Percentiles rank a stretch among this genome's conserved stretches.
phyloP scores from a whole-genome alignment of 2,888 invertebrate genomes.

The Hyppa rectilinea region DNA sequence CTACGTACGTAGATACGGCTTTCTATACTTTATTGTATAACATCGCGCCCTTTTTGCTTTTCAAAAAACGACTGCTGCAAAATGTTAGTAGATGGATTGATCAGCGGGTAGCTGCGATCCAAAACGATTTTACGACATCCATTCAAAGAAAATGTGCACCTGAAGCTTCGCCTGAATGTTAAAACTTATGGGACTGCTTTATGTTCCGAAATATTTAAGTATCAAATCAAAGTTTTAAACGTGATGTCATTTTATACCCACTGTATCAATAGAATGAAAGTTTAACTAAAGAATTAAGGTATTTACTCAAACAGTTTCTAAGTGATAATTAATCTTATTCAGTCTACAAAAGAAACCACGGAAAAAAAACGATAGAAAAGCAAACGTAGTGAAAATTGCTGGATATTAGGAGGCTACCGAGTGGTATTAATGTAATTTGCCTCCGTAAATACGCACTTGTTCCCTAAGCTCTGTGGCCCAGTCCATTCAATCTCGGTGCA shows the following conservation, averaged over 20 bases:
- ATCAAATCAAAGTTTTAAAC: neutral
- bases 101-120: neutral
- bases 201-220: neutral
- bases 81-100: neutral
- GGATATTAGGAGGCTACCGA: slow-evolving; percentile 27
- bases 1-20: neutral
- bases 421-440: slow-evolving; percentile 46
- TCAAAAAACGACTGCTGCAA: neutral
- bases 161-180: neutral
- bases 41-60: neutral
- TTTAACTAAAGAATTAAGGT: slow-evolving; percentile 4
- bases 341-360: slow-evolving; percentile 7
- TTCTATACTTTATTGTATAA: slow-evolving; percentile 9
- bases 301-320: neutral
- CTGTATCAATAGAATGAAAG: neutral
- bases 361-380: slow-evolving; percentile 28
- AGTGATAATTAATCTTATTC: neutral
- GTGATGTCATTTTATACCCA: neutral
- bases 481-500: slow-evolving; percentile 47
- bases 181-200: neutral
- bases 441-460: slow-evolving; percentile 33
- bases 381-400: slow-evolving; percentile 42
- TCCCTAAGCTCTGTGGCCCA: slow-evolving; percentile 33
- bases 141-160: neutral
- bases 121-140: neutral